Conservation (phyloP, 2,113 vertebrate genomes). For the Todiramphus chloris region DNA sequence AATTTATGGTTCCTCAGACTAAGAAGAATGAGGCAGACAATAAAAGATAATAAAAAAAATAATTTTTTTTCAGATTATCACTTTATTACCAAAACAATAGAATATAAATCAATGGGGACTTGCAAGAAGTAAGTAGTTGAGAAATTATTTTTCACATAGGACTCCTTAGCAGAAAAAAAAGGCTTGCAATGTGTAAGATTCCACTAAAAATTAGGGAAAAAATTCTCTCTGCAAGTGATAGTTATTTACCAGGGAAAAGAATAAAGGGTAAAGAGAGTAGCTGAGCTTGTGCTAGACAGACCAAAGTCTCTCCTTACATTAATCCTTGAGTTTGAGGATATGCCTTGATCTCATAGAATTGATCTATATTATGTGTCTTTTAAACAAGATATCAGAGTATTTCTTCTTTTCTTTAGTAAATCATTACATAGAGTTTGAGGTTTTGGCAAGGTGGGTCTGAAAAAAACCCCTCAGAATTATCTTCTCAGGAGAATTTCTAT, state of each 20-base stretch:
- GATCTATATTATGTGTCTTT: neutral
- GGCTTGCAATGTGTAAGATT: neutral
- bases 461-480: neutral
- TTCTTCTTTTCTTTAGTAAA: conserved; percentile 2
- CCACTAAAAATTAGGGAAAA: neutral
- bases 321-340: neutral
- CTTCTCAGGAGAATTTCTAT: neutral
- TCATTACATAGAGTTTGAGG: neutral
- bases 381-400: neutral
- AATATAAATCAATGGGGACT: conserved; percentile 46
- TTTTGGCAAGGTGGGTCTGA: neutral
- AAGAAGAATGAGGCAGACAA: conserved; percentile 63
- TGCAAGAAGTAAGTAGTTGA: neutral
- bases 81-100: conserved; percentile 70
- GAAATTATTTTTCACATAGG: neutral
- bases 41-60: conserved; percentile 69
- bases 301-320: neutral
- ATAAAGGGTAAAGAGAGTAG: neutral
- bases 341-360: neutral
- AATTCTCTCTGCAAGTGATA: neutral
- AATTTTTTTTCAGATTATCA: conserved; percentile 68
- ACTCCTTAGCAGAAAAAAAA: neutral
- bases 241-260: neutral
- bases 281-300: neutral
- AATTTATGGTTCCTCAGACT: conserved; percentile 69